Percentiles rank a stretch among this genome's conserved stretches.
phyloP scores from a whole-genome alignment of 64 coral and sea anemone genomes.

The Pocillopora verrucosa region DNA sequence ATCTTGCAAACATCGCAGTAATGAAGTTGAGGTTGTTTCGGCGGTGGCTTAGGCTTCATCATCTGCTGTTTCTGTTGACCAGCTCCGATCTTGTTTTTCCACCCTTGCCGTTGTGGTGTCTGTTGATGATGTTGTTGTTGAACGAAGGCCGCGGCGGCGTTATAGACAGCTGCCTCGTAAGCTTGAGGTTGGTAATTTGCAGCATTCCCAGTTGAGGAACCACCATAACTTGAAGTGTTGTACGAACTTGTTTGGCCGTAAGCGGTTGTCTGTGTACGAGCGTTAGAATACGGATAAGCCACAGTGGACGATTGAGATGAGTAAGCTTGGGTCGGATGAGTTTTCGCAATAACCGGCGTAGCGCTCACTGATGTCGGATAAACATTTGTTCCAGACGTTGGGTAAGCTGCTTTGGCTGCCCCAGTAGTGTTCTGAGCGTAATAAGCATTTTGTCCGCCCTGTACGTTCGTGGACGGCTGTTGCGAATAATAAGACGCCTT shows the following conservation, averaged over 20 bases:
- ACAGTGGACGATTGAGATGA: conserved; percentile 83
- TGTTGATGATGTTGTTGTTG: conserved; percentile 91
- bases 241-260: conserved; percentile 75
- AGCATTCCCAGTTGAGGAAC: conserved; percentile 51
- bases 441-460: conserved; percentile 78
- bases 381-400: conserved; percentile 71
- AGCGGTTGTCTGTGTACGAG: conserved; percentile 69
- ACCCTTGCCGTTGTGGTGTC: conserved; percentile 36
- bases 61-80: conserved; percentile 27
- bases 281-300: conserved; percentile 80
- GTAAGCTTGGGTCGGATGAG: conserved; percentile 90
- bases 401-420: conserved; percentile 80
- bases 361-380: conserved; percentile 77
- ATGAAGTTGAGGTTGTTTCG: conserved; percentile 90
- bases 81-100: conserved; percentile 60
- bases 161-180: conserved; percentile 98
- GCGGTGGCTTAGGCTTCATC: conserved; percentile 76
- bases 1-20: conserved; percentile 99
- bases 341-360: conserved; percentile 71
- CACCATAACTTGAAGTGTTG: conserved; percentile 73
- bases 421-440: conserved; percentile 79
- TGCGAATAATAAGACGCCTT: conserved; percentile 89
- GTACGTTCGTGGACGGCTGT: conserved; percentile 74
- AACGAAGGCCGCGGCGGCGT: conserved; percentile 91
- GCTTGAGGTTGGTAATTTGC: conserved; percentile 87